Evolutionary conservation across 2,888 invertebrate genomes (phyloP).

Genomic region (Chalcosyrphus nemorum): DNA sequence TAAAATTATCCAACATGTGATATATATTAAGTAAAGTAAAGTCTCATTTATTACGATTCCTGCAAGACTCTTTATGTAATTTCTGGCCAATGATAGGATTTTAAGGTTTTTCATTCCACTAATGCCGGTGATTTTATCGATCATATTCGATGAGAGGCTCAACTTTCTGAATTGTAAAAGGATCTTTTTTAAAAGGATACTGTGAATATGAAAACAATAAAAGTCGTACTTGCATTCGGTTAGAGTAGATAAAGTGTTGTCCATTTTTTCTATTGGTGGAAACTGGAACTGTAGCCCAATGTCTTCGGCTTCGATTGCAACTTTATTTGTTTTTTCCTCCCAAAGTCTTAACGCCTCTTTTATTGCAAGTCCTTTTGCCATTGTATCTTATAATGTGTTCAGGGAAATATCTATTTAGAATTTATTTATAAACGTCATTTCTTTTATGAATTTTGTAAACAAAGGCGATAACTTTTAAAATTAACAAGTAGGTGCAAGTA

Average conservation of each 20-base stretch:
- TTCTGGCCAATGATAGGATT: constrained; percentile 92
- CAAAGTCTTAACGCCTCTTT: constrained; percentile 94
- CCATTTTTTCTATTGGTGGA: constrained; percentile 98
- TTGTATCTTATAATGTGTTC: too few species aligned
- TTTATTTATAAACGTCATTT: too few species aligned
- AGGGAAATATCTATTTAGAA: too few species aligned
- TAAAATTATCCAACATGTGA: constrained; percentile 76
- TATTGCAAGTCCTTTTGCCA: constrained; percentile 88
- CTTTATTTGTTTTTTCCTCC: constrained; percentile 89
- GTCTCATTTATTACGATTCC: constrained; percentile 85
- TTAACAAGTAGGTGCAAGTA: too few species aligned
- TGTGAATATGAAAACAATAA: not conserved
- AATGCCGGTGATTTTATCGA: constrained; percentile 94
- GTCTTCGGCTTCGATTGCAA: constrained; percentile 87
- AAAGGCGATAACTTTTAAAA: too few species aligned
- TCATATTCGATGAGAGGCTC: constrained; percentile 96
- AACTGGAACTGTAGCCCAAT: constrained; percentile 93
- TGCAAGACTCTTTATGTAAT: constrained; percentile 94
- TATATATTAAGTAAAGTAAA: not conserved
- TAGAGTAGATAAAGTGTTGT: constrained; percentile 89
- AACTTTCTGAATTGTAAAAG: constrained; percentile 85
- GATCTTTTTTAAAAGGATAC: not conserved
- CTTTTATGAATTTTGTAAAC: too few species aligned
- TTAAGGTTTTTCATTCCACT: constrained; percentile 91
- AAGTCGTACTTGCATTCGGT: constrained; percentile 87